Percentiles rank a stretch among this genome's conserved stretches.
phyloP scores from a whole-genome alignment of 2,888 invertebrate species.

The Athrips mouffetella region DNA sequence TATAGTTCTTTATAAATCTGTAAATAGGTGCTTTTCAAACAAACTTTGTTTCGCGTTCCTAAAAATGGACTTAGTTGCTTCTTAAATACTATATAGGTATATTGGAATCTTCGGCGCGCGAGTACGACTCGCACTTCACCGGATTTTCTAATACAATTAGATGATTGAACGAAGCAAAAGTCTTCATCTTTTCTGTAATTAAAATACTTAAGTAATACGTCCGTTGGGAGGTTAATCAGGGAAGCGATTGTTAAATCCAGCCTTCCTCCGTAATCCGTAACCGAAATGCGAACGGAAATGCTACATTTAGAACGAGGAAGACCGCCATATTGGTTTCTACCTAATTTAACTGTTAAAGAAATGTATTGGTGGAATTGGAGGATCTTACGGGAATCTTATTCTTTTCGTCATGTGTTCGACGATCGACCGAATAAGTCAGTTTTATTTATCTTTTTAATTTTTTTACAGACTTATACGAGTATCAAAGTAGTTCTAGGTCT shows the following conservation, averaged over 20 bases:
- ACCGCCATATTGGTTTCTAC: conserved; percentile 60
- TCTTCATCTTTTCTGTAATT: neutral
- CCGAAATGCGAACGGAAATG: conserved; percentile 24
- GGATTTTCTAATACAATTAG: neutral
- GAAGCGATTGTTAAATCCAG: conserved; percentile 15
- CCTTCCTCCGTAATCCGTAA: conserved; percentile 27
- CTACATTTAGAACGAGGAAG: conserved; percentile 47
- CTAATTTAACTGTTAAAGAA: conserved; percentile 70
- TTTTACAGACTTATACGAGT: too few species aligned
- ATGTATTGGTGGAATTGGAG: conserved; percentile 57
- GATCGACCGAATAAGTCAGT: too few species aligned
- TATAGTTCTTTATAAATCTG: too few species aligned
- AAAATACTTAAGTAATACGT: conserved; percentile 4
- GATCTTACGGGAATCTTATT: conserved; percentile 46
- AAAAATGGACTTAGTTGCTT: too few species aligned
- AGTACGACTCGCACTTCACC: too few species aligned
- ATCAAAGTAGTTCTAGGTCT: too few species aligned
- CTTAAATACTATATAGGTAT: too few species aligned
- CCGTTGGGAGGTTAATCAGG: conserved; percentile 11
- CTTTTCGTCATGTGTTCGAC: too few species aligned
- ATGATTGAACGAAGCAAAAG: neutral
- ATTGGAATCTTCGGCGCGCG: too few species aligned
- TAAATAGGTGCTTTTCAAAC: too few species aligned
- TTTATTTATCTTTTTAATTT: too few species aligned
- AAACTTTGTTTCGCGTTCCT: too few species aligned